Evolutionary conservation across 2,888 invertebrate genomes (phyloP), one percentile per base, ranked within the genome.

Genomic region (Oscheius sp.): DNA sequence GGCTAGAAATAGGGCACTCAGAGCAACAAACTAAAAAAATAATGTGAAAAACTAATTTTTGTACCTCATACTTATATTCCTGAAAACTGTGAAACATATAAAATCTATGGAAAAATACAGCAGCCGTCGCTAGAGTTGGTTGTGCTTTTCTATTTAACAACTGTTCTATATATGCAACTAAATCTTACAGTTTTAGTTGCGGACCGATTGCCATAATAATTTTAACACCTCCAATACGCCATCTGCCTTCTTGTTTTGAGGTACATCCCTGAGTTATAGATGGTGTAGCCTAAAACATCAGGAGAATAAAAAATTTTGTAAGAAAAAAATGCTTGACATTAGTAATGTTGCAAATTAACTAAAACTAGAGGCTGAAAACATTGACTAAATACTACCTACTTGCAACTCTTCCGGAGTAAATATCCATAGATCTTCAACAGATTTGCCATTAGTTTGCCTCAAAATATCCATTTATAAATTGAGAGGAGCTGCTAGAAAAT

Each of bases 81-180:
- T 93, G 93, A 89, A 99, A 98, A 21, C 96, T 95, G 89, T 98
- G 97, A 88, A 95, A 95, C 97, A 99, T 98, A 90, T 98, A 99
- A 90, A 99, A 99, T 76, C 99, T 92, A 90, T 99, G 99, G 89
- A 97, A 99, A 90, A 97, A 99, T 74, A 98, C 96, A 86, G 96
- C 95, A 76, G 97, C 99, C 73, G 98, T 98, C 45, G 96, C 97
- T 91, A 95, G 94, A 52, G 99, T 98, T 16, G 83, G 83, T 88
- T 96, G 96, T 90, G 95, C 73, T 49, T 78, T 90, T 89, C 83
- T 91, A 35, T 23, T 63, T n/a, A 52, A 21, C 13, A 41, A 18
- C 63, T 45, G 2, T 18, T 6, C n/a, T 6, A 61, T 1, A 43
- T 35, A n/a, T 2, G 5, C 16, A 41, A 25, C 9, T n/a, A 13